Conservation (phyloP, 2,797 vertebrate species). For the Botia kubotai region DNA sequence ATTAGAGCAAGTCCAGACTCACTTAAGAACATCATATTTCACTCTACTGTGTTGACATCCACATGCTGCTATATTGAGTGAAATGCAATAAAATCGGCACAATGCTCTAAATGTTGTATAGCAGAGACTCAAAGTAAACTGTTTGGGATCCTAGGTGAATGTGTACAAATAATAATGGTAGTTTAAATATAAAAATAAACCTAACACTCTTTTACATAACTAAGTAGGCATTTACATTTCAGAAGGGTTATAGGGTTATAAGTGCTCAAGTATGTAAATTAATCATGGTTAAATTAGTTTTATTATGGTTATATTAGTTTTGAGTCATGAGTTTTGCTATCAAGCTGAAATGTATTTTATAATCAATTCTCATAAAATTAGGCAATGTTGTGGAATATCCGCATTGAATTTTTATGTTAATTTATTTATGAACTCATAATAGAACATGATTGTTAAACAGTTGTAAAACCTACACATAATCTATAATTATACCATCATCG, state of each 20-base stretch:
- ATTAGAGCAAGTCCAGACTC: constrained; percentile 30
- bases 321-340: background rate
- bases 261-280: too few relatives aligned
- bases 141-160: too few relatives aligned
- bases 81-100: background rate
- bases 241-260: background rate
- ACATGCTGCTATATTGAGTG: background rate
- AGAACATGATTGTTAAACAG: background rate
- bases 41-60: background rate
- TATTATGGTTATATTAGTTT: too few relatives aligned
- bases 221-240: background rate
- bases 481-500: constrained; percentile 23
- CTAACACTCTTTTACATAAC: background rate
- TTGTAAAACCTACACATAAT: constrained; percentile 8
- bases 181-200: background rate
- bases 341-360: background rate
- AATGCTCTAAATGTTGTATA: background rate
- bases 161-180: background rate
- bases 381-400: background rate
- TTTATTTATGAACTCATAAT: background rate
- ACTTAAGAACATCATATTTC: constrained; percentile 31
- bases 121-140: background rate
- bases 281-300: too few relatives aligned
- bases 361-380: background rate
- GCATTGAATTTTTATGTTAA: background rate